Evolutionary conservation across 2,888 invertebrate species (phyloP), one percentile per base, ranked within the genome.

Genomic region (Caenorhabditis auriculariae): DNA sequence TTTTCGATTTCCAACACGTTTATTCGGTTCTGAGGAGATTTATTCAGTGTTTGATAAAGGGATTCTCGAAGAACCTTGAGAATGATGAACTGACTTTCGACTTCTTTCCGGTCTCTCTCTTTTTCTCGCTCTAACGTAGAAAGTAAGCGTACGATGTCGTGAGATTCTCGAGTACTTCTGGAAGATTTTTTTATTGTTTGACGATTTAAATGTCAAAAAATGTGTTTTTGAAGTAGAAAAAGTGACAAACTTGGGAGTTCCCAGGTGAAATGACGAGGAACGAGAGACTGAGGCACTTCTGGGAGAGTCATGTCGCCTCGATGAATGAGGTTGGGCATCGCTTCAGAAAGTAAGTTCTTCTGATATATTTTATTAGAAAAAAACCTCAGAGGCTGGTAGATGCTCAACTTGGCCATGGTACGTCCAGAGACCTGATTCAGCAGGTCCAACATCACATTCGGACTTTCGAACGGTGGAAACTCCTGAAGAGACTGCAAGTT

Each of bases 71-170:
- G 12, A n/a, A 68, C 68, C 59, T 65, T 68, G 26, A 69, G 54
- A 54, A 62, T 66, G 28, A 55, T 56, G 46, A 69, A 66, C 26
- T 69, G 69, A 50, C 58, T 63, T 39, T 66, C 63, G 45, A 69
- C 66, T 48, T 69, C 69, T 43, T 59, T 47, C 54, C 63, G 51
- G 46, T 65, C 65, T 6, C 69, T 39, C 41, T 69, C 69, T 56
- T 69, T 65, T 29, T 69, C 69, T 19, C 50, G 58, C 37, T 69
- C 69, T 19, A 69, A 47, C 5, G 69, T 66, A 6, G 54, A 44
- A 4, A 69, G 52, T 28, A 69, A 45, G n/a, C 69, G 66, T 50
- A 59, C 58, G 41, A 69, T 63, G 46, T 69, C 69, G 44, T 66
- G 63, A 17, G 57, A 66, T 21, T 64, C 69, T 17, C 65, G 56